These are phyloP conservation scores for Bombus confusus DNA, from an alignment of 1,140 invertebrate genomes.

Conservation along the genomic window DNA sequence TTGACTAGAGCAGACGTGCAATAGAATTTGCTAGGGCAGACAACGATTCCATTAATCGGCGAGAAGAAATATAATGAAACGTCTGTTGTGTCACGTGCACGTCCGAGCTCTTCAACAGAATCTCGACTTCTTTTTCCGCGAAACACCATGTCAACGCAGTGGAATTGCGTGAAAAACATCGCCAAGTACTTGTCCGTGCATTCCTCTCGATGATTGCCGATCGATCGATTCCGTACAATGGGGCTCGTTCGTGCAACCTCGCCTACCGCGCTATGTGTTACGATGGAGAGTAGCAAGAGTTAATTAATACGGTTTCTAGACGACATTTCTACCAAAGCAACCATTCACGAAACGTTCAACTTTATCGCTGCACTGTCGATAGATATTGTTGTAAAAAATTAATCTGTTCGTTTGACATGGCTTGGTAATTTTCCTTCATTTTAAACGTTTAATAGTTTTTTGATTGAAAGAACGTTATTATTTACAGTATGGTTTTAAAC, in stretches of 20 bases:
- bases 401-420: too few relatives aligned
- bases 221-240: conserved; percentile 40
- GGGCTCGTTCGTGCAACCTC: not conserved
- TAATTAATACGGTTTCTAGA: conserved; percentile 14
- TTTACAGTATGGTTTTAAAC: too few relatives aligned
- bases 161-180: conserved; percentile 27
- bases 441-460: not conserved
- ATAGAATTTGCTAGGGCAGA: not conserved
- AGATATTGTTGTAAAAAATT: too few relatives aligned
- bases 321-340: not conserved
- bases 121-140: not conserved
- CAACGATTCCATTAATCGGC: too few relatives aligned
- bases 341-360: not conserved
- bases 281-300: not conserved
- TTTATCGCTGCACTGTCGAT: not conserved
- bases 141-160: conserved; percentile 8
- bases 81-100: not conserved
- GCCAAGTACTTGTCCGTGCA: conserved; percentile 28
- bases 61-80: not conserved
- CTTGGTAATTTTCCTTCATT: too few relatives aligned
- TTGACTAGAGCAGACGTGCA: too few relatives aligned
- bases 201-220: conserved; percentile 45
- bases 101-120: not conserved
- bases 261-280: not conserved
- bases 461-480: too few relatives aligned